Evolutionary conservation across 35 echinoderm and acorn worm genomes (phyloP), one percentile per base, ranked within the genome.

Genomic region (Ophiothrix spiculata): DNA sequence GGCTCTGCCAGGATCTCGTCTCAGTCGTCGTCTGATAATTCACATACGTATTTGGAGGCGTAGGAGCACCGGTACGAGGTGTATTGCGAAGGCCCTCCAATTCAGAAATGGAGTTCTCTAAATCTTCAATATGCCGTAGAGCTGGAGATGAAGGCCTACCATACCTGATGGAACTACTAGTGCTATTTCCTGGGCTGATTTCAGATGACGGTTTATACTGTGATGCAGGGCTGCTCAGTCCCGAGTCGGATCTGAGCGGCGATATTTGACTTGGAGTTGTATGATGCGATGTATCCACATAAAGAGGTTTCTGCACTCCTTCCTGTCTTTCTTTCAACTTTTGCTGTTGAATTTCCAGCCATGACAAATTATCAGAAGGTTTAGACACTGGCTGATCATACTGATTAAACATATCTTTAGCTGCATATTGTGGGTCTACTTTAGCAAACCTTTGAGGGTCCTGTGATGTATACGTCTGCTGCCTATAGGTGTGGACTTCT

Each of bases 311-410:
- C 4, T 81, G 49, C 6, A 40, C 33, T 0, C 35, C 39, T 32
- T 83, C 42, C 31, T 87, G 75, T 31, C 35, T 77, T 56, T 54
- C 73, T 34, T 46, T 82, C 33, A 90, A 36, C 75, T 90, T 84
- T 33, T 83, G 64, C 40, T 90, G 88, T 38, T 90, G 81, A 19
- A 83, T 35, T 34, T 83, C 88, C 39, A 90, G 56, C 88, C 88
- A 90, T 32, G 80, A 64, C 45, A 84, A 35, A 28, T 84, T 84
- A 56, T 42, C 81, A 0, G 37, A 64, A 21, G 81, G 81, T 38
- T 23, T 38, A 36, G n/a, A n/a, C n/a, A n/a, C n/a, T n/a, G n/a
- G n/a, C n/a, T n/a, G n/a, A n/a, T n/a, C n/a, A n/a, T n/a, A n/a
- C n/a, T n/a, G n/a, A n/a, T n/a, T n/a, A n/a, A n/a, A n/a, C n/a